Conservation (phyloP, 2,797 vertebrate genomes). For the Chrosomus eos region DNA sequence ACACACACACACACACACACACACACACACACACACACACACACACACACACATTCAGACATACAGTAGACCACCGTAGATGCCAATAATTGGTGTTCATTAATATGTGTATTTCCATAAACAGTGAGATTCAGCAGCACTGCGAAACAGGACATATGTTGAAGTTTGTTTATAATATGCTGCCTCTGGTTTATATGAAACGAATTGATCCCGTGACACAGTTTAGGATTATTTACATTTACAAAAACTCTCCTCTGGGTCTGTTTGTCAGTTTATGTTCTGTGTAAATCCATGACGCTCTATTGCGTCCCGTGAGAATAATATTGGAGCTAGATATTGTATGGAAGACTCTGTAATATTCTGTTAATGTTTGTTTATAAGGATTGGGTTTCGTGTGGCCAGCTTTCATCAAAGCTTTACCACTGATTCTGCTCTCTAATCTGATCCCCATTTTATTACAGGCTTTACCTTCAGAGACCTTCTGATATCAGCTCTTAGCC, state of each 20-base stretch:
- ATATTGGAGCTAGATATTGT: background rate
- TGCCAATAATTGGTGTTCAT: background rate
- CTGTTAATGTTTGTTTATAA: conserved; percentile 7
- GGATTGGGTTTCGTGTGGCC: background rate
- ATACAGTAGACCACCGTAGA: background rate
- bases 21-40: no score
- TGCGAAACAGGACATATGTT: conserved; percentile 10
- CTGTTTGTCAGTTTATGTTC: conserved; percentile 25
- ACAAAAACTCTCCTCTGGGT: background rate
- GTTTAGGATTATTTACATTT: conserved; percentile 34
- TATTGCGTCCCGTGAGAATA: background rate
- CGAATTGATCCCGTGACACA: conserved; percentile 8
- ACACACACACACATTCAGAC: no score
- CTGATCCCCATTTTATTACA: conserved; percentile 1
- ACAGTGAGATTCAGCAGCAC: background rate
- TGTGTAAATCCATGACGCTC: background rate
- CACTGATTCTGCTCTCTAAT: background rate
- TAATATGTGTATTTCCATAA: background rate
- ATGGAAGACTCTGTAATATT: background rate
- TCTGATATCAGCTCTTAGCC: conserved; percentile 3
- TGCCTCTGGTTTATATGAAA: conserved; percentile 24
- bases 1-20: no score
- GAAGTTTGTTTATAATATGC: conserved; percentile 17
- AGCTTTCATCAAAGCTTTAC: background rate
- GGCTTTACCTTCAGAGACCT: background rate